Base-by-base conservation (phyloP, 2,888 invertebrate species). In the Synanthedon formicaeformis region DNA sequence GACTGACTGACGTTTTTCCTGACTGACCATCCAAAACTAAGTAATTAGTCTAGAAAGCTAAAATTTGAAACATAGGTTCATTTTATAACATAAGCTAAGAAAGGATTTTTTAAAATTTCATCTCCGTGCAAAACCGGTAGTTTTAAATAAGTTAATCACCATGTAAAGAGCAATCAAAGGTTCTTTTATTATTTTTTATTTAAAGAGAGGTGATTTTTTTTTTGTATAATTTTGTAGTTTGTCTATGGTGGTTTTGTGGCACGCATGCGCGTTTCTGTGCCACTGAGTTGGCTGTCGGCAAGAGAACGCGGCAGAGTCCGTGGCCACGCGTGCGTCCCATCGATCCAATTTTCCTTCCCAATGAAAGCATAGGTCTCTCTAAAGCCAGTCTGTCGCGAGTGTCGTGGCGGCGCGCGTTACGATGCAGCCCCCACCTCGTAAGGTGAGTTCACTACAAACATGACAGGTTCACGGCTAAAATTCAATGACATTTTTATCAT, bases 341-440 rank as follows among this genome's bases (percentile, higher is more conserved):
- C 71, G 75, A 77, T 73, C 61, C 58, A n/a, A 34, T 6, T 34
- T 34, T 40, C 34, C 13, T 12, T 10, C 16, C 12, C 49, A 11
- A 23, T 11, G 45, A 54, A 55, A 57, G 49, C 56, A 60, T 56
- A 59, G 34, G 34, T 34, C 34, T 53, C 41, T 23, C 49, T 58
- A 51, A 52, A 57, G 55, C 56, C 56, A 53, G 57, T 59, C 56
- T 6, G 58, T 56, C 60, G 63, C 63, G 64, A 61, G 61, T 59
- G 59, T 62, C 57, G 58, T 62, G 66, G 69, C 68, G 67, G 59
- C 59, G 62, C 61, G 52, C 50, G n/a, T 49, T 78, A 81, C 71
- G 87, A 94, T 94, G 94, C 94, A 94, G 91, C 94, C 94, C 73
- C 94, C 94, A 72, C 94, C 94, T 76, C 92, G 94, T 86, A 94